Evolutionary conservation across 1,140 invertebrate genomes (phyloP).

Genomic region (Anastatus disparis): DNA sequence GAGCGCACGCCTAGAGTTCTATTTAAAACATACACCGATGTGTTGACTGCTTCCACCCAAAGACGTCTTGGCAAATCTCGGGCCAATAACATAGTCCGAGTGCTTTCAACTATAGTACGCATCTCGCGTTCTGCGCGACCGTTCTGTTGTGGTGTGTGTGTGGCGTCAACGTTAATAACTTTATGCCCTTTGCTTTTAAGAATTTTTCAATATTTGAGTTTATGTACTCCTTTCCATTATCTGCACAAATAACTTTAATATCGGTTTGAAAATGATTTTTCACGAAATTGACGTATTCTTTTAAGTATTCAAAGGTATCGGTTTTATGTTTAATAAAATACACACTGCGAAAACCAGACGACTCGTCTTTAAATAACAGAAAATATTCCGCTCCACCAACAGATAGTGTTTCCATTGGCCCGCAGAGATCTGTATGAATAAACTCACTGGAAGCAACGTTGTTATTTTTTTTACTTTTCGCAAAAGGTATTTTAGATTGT

Average conservation of each 20-base stretch:
- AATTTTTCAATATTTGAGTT: neutral
- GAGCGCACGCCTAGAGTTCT: neutral
- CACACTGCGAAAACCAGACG: no score
- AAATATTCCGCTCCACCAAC: no score
- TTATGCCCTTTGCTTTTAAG: neutral
- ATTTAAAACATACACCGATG: conserved; percentile 39
- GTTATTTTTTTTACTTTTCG: conserved; percentile 52
- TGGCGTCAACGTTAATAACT: conserved; percentile 39
- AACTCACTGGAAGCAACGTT: conserved; percentile 33
- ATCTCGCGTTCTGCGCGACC: conserved; percentile 45
- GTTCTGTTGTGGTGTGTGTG: conserved; percentile 52
- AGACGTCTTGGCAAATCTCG: conserved; percentile 9
- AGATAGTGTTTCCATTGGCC: no score
- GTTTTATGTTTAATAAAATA: conserved; percentile 55
- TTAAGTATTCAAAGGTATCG: no score
- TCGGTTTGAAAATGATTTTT: conserved; percentile 47
- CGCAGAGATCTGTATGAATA: no score
- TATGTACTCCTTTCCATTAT: neutral
- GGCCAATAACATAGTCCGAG: conserved; percentile 33
- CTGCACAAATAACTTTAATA: neutral
- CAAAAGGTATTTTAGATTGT: conserved; percentile 43
- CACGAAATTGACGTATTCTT: conserved; percentile 50
- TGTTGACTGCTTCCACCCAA: conserved; percentile 41
- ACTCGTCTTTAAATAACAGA: no score
- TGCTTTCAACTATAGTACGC: conserved; percentile 39